These are phyloP conservation scores for Echeneis naucrates DNA, from an alignment of 2,797 vertebrate genomes.

Conservation along the genomic window DNA sequence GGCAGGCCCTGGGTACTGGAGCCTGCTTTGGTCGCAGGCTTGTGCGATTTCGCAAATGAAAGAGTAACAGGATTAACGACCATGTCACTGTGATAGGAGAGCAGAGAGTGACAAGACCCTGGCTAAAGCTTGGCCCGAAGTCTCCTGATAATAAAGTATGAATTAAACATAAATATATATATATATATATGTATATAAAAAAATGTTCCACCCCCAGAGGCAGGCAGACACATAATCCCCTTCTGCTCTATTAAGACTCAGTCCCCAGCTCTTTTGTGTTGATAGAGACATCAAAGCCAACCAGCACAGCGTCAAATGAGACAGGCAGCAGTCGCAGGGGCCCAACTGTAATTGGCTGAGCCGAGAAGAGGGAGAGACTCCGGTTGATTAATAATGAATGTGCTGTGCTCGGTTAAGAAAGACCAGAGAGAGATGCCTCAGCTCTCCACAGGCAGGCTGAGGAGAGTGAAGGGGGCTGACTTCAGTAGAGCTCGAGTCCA, in stretches of 20 bases:
- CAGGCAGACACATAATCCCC: constrained; percentile 77
- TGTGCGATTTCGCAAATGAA: constrained; percentile 62
- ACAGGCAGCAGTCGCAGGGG: constrained; percentile 72
- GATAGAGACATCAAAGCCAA: constrained; percentile 84
- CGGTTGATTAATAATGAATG: constrained; percentile 77
- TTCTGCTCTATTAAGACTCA: constrained; percentile 73
- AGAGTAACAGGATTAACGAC: constrained; percentile 79
- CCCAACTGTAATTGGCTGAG: constrained; percentile 78
- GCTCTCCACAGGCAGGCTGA: constrained; percentile 66
- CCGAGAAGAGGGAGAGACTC: constrained; percentile 69
- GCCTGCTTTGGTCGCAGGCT: constrained; percentile 53
- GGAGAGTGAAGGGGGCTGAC: constrained; percentile 38
- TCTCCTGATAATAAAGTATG: constrained; percentile 76
- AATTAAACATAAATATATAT: constrained; percentile 81
- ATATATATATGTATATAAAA: constrained; percentile 58
- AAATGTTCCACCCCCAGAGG: constrained; percentile 65
- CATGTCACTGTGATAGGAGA: constrained; percentile 74
- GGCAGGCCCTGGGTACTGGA: constrained; percentile 41
- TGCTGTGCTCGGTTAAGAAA: constrained; percentile 62
- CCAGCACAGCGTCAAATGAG: constrained; percentile 72
- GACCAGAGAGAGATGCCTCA: constrained; percentile 66
- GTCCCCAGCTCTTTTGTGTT: constrained; percentile 63
- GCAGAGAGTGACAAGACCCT: constrained; percentile 66
- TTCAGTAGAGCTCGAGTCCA: constrained; percentile 47
- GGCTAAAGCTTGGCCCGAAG: constrained; percentile 62